Percentiles rank a stretch among this genome's conserved stretches.
Conservation (phyloP, 2,888 invertebrate genomes). For the Monochamus alternatus region DNA sequence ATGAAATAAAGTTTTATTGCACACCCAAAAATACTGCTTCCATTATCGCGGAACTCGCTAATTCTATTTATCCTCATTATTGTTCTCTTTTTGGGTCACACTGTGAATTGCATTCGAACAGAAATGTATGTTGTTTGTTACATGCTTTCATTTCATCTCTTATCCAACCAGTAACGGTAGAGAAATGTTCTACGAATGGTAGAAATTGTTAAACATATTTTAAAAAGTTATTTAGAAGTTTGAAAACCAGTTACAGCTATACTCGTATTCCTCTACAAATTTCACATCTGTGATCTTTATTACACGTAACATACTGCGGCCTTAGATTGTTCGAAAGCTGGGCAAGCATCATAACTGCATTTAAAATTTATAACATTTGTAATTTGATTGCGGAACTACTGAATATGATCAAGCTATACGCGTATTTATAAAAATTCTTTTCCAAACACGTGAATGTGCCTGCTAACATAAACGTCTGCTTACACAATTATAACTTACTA, state of each 20-base stretch:
- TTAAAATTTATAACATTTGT: slow-evolving; percentile 1
- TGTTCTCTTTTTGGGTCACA: neutral
- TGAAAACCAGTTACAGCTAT: slow-evolving; percentile 5
- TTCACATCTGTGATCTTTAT: slow-evolving; percentile 25
- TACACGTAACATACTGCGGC: slow-evolving; percentile 18
- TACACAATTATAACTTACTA: too few species aligned
- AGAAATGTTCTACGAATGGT: neutral
- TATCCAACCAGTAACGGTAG: neutral
- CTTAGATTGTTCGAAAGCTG: slow-evolving; percentile 11
- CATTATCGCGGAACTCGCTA: neutral
- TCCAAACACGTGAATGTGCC: neutral
- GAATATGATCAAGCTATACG: neutral
- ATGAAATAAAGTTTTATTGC: slow-evolving; percentile 23
- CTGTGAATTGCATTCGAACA: neutral
- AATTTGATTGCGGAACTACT: slow-evolving; percentile 5
- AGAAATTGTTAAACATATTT: slow-evolving; percentile 7
- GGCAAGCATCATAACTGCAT: neutral
- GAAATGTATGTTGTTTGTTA: slow-evolving; percentile 3
- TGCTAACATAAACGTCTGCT: neutral
- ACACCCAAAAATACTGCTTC: slow-evolving; percentile 18
- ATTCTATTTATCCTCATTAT: slow-evolving; percentile 3
- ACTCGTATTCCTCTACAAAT: slow-evolving; percentile 5
- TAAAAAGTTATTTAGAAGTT: slow-evolving; percentile 13
- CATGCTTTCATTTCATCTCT: neutral
- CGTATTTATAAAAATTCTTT: neutral